Percentiles rank a stretch among this genome's conserved stretches.
Conservation (phyloP, 2,113 vertebrate genomes). For the Picathartes gymnocephalus region DNA sequence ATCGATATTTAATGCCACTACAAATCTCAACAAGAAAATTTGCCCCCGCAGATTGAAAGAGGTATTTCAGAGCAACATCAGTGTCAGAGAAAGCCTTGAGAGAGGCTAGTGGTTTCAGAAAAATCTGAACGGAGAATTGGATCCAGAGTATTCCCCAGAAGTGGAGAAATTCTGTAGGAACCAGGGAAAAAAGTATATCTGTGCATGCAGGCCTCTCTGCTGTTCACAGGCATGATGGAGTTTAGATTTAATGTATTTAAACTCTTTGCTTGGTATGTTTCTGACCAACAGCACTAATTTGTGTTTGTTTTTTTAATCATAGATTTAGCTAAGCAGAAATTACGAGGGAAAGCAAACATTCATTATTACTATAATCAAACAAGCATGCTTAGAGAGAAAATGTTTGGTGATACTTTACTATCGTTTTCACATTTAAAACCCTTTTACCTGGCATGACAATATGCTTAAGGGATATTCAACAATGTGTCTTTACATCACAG, state of each 20-base stretch:
- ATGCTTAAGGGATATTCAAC: not conserved
- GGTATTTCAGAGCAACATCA: not conserved
- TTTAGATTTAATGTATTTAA: not conserved
- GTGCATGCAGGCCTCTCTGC: not conserved
- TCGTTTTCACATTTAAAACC: not conserved
- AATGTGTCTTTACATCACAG: not conserved
- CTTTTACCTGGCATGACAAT: not conserved
- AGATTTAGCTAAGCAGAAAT: not conserved
- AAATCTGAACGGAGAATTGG: not conserved
- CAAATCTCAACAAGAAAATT: not conserved
- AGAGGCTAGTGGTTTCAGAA: not conserved
- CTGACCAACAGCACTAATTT: not conserved
- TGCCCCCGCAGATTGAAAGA: not conserved
- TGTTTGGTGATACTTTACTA: not conserved
- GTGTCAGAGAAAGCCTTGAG: not conserved
- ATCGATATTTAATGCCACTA: not conserved
- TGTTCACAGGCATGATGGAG: not conserved
- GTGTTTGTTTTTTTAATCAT: not conserved
- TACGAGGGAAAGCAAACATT: not conserved
- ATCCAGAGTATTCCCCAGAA: not conserved
- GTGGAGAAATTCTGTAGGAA: not conserved
- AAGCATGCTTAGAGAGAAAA: not conserved
- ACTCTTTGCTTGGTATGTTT: not conserved
- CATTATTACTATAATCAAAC: not conserved
- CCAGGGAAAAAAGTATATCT: accelerated